A percentile compares a stretch with the other conserved stretches of the same genome.
Conservation (phyloP, 2,113 vertebrate species). For the Nycticebus coucang region DNA sequence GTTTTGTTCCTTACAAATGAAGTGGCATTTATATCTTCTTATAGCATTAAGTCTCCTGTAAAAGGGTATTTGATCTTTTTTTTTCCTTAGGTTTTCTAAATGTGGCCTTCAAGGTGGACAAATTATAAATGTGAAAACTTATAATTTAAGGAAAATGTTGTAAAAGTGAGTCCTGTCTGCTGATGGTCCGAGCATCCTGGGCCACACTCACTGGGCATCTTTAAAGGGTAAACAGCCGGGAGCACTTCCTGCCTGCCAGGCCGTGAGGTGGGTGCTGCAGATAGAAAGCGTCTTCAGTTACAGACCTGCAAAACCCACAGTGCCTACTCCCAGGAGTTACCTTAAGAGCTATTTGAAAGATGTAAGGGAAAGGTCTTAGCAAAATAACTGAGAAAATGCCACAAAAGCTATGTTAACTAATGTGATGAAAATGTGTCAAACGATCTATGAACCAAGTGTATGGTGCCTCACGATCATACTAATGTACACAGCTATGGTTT, state of each 20-base stretch:
- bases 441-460: too few relatives aligned
- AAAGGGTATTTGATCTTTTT: neutral
- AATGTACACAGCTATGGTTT: too few relatives aligned
- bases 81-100: constrained; percentile 32
- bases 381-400: too few relatives aligned
- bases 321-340: neutral
- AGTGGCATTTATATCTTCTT: constrained; percentile 36
- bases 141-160: neutral
- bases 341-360: neutral
- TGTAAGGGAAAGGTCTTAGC: neutral
- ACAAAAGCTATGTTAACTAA: too few relatives aligned
- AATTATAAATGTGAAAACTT: neutral
- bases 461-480: too few relatives aligned
- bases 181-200: neutral
- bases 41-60: neutral
- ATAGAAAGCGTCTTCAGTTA: neutral
- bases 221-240: too few relatives aligned
- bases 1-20: neutral
- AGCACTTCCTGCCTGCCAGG: neutral
- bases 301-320: rapidly evolving
- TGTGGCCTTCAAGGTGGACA: neutral
- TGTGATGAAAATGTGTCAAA: too few relatives aligned
- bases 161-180: neutral
- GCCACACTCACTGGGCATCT: neutral
- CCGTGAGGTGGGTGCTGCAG: too few relatives aligned